A percentile compares a stretch with the other conserved stretches of the same genome.
These are phyloP conservation scores for Mesitornis unicolor DNA, from an alignment of 2,113 vertebrate genomes.

Conservation along the genomic window DNA sequence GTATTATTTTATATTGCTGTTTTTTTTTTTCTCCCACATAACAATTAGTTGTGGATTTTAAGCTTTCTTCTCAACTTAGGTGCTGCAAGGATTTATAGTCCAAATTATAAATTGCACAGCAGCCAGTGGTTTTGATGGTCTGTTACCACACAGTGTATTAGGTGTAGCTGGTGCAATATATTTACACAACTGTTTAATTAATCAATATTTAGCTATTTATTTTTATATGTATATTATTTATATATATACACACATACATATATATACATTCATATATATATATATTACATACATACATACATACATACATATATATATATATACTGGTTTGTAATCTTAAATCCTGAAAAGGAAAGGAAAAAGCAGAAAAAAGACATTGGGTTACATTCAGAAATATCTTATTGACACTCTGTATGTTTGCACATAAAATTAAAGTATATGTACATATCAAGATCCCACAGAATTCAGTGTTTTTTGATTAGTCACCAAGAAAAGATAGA, in stretches of 20 bases:
- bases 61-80: not conserved
- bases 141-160: not conserved
- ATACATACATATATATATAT: too few relatives aligned
- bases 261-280: too few relatives aligned
- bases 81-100: not conserved
- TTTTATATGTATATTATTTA: too few relatives aligned
- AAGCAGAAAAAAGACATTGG: fast-evolving
- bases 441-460: fast-evolving
- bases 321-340: fast-evolving
- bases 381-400: not conserved
- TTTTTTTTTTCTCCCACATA: not conserved
- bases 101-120: not conserved
- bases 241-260: too few relatives aligned
- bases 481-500: not conserved
- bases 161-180: not conserved
- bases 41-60: not conserved
- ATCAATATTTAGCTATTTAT: fast-evolving
- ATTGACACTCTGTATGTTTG: fast-evolving
- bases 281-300: too few relatives aligned
- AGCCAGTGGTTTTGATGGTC: not conserved
- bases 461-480: fast-evolving
- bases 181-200: not conserved
- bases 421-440: fast-evolving
- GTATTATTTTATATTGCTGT: not conserved
- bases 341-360: not conserved